Conservation (phyloP, 35 echinoderm and acorn worm species). For the Nesometra sesokonis region DNA sequence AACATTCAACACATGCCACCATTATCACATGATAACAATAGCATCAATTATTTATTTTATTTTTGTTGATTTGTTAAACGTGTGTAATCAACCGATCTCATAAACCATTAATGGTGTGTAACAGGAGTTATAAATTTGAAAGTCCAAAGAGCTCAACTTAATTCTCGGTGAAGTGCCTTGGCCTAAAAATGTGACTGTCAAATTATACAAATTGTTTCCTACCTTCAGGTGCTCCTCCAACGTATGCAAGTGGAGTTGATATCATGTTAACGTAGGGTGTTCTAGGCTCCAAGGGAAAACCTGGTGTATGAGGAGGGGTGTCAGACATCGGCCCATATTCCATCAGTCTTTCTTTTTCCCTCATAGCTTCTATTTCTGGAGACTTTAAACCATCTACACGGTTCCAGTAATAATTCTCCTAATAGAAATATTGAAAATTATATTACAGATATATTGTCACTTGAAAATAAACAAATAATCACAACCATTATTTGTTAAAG, state of each 20-base stretch:
- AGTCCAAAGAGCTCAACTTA: not conserved
- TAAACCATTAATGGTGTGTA: too few species aligned
- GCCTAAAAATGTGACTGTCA: not conserved
- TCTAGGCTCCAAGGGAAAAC: conserved; percentile 79
- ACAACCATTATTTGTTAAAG: too few species aligned
- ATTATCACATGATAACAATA: too few species aligned
- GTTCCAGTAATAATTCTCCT: conserved; percentile 90
- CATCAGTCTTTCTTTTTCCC: conserved; percentile 20
- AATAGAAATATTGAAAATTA: not conserved
- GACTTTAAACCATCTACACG: conserved; percentile 49
- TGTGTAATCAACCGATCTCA: too few species aligned
- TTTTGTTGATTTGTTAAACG: too few species aligned
- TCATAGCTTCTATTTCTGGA: conserved; percentile 8
- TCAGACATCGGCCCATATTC: not conserved
- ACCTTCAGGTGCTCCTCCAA: conserved; percentile 66
- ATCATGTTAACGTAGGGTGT: conserved; percentile 66
- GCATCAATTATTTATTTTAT: too few species aligned
- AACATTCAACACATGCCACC: too few species aligned
- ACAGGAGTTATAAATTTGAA: too few species aligned
- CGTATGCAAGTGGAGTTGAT: conserved; percentile 46
- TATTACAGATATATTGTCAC: too few species aligned
- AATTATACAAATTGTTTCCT: too few species aligned
- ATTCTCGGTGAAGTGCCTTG: not conserved
- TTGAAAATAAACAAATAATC: too few species aligned
- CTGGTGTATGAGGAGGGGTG: conserved; percentile 31